Evolutionary conservation across 1,140 invertebrate genomes (phyloP), one percentile per base, ranked within the genome.

Genomic region (Caerostris extrusa): DNA sequence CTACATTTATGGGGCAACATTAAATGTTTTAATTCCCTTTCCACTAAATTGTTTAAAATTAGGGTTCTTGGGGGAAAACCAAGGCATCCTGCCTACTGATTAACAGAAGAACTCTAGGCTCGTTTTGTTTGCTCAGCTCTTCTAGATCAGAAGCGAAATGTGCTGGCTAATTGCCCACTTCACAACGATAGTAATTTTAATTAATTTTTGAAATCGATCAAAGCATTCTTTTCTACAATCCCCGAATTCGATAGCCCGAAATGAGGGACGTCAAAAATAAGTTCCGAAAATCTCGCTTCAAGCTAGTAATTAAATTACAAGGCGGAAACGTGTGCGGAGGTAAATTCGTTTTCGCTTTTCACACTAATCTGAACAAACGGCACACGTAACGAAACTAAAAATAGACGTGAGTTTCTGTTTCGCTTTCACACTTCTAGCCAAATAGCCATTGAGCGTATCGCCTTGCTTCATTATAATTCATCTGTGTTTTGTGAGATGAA

Each of bases 281-380:
- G 14, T 6, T 77, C 71, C 67, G n/a, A 34, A 71, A 71, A 71
- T 34, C 71, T 34, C 34, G 5, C 50, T 12, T 4, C 19, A 77
- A 77, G 12, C 69, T 77, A 50, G 10, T 77, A 77, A 77, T 77
- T 77, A 50, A 77, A 77, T 77, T 77, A 77, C 12, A 64, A 7
- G 34, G 8, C 50, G 71, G 71, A 77, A 77, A 77, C 71, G 71
- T 50, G 3, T 12, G 71, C 50, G 71, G 53, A 77, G 50, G 53
- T 77, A 77, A 77, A 77, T 53, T 50, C 50, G 71, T 50, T 53
- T 50, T 77, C 34, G 50, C 71, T 50, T 77, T 77, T 77, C 71
- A 77, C 71, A 77, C 71, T 77, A 77, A 77, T 77, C 71, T 34
- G 71, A 77, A 77, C 71, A 77, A 77, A 77, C 71, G 71, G 34